phyloP scores from a whole-genome alignment of 2,113 vertebrate genomes.

The Murina feae region DNA sequence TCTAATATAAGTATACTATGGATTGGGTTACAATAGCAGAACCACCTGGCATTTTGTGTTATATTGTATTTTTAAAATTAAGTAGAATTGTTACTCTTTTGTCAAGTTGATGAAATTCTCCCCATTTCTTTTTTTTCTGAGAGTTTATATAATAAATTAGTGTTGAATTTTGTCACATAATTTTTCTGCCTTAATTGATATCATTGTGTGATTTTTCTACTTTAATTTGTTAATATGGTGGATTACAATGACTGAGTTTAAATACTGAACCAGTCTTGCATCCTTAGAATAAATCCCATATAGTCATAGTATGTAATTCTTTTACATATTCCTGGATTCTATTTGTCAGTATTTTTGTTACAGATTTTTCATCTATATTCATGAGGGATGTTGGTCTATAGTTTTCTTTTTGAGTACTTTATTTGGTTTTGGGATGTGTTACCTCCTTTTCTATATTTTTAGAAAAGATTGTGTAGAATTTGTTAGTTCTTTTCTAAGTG shows the following conservation, averaged over 20 bases:
- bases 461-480: neutral
- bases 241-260: neutral
- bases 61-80: constrained; percentile 30
- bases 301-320: neutral
- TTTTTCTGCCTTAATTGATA: neutral
- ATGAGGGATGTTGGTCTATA: neutral
- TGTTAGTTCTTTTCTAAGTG: neutral
- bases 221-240: neutral
- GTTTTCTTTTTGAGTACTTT: neutral
- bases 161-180: neutral
- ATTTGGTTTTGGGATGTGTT: neutral
- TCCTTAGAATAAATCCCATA: neutral
- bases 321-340: neutral
- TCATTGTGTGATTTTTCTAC: neutral
- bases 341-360: neutral
- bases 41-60: constrained; percentile 3
- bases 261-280: neutral
- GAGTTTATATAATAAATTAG: neutral
- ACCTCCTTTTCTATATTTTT: neutral
- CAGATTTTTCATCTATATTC: neutral
- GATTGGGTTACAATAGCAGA: constrained; percentile 12
- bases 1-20: neutral
- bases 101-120: neutral
- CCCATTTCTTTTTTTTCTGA: neutral
- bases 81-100: neutral